A percentile compares a stretch with the other conserved stretches of the same genome.
These are phyloP conservation scores for Cosmia pyralina DNA, from an alignment of 2,888 invertebrate species.

Conservation along the genomic window DNA sequence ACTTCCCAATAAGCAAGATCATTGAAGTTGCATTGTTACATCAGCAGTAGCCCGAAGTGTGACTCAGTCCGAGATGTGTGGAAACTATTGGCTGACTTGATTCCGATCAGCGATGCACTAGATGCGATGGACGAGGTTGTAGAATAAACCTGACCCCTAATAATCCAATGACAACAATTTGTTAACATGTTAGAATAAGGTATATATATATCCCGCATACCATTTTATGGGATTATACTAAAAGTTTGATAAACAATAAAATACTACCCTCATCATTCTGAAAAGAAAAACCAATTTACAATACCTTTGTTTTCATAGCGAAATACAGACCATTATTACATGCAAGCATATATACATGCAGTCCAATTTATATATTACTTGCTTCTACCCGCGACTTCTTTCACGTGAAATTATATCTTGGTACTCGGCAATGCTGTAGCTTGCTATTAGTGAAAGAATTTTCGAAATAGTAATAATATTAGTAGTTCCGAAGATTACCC, in stretches of 20 bases:
- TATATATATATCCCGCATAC: not conserved
- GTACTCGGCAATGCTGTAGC: no score
- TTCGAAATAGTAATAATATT: no score
- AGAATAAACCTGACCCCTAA: not conserved
- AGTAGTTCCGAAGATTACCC: no score
- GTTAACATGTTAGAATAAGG: not conserved
- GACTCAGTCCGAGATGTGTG: conserved; percentile 47
- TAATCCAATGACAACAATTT: not conserved
- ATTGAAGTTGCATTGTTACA: conserved; percentile 40
- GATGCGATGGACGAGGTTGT: not conserved
- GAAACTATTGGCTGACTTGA: conserved; percentile 34
- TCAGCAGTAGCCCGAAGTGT: conserved; percentile 35
- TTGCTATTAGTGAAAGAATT: no score
- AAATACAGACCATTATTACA: not conserved
- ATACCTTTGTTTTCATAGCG: no score
- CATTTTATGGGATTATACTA: no score
- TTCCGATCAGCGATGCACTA: conserved; percentile 4
- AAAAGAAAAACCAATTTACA: not conserved
- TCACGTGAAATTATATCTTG: no score
- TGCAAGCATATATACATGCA: not conserved
- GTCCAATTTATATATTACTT: not conserved
- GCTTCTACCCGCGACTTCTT: no score
- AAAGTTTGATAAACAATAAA: not conserved
- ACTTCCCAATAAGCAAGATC: conserved; percentile 44
- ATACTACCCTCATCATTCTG: not conserved